These are phyloP conservation scores for Achroia grisella DNA, from an alignment of 1,140 invertebrate species.

Conservation along the genomic window DNA sequence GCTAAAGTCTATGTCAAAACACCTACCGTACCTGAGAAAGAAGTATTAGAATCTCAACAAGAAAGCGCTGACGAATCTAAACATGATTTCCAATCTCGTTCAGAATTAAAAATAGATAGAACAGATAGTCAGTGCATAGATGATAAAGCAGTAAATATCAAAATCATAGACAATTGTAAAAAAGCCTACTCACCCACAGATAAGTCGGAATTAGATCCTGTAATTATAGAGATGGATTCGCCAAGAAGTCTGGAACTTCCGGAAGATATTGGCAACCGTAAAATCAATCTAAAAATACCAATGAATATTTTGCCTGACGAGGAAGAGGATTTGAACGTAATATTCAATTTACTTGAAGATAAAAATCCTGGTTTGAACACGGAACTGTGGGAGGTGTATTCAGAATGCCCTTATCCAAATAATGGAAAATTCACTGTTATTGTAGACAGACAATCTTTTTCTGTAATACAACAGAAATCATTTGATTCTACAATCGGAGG, in stretches of 20 bases:
- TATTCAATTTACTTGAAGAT: constrained; percentile 50
- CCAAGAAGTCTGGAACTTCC: constrained; percentile 5
- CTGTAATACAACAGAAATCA: constrained; percentile 29
- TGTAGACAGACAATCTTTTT: constrained; percentile 41
- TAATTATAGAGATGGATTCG: constrained; percentile 8
- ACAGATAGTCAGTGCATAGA: background rate
- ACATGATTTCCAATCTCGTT: background rate
- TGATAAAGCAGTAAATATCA: background rate
- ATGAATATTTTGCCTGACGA: constrained; percentile 34
- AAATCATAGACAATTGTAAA: background rate
- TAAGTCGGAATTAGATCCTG: constrained; percentile 9
- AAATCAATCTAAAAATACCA: constrained; percentile 40
- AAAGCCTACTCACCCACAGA: background rate
- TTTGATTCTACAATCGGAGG: constrained; percentile 40
- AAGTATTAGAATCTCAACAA: background rate
- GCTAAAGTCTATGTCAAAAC: constrained; percentile 13
- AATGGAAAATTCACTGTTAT: constrained; percentile 44
- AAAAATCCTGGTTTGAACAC: constrained; percentile 57
- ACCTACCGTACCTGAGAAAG: constrained; percentile 2
- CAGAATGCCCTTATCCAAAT: constrained; percentile 16
- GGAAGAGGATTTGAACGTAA: constrained; percentile 44
- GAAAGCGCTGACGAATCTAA: background rate
- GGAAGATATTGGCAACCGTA: constrained; percentile 17
- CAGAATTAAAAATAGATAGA: background rate
- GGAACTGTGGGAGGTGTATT: constrained; percentile 40